Base-by-base conservation (phyloP, 2,113 vertebrate genomes). In the Cinclus mexicanus region DNA sequence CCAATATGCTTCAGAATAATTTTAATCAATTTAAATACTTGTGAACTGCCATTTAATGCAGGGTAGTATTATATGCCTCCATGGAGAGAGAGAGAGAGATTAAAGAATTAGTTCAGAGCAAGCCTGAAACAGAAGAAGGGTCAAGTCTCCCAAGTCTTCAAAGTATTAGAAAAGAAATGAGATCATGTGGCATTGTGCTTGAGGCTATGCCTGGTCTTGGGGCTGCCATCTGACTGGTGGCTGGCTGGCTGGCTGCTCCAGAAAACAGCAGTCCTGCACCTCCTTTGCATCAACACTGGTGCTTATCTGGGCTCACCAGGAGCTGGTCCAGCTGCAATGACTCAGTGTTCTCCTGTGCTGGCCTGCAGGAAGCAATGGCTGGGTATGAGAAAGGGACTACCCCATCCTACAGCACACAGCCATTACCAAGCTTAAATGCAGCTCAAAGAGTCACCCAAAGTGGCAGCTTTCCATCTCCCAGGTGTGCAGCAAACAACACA, bases 221-320 rank as follows among this genome's bases (percentile, higher is more conserved):
- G 46, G 75, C 46, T 92, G 82, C 52, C 86, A 83, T 74, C 69
- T 81, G 83, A 67, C 71, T 44, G 57, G 22, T 75, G 77, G 18
- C 31, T 95, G 91, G 9, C 47, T 91, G 93, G 2, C 57, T 93
- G 88, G 1, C 81, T 93, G 83, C n/a, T 93, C 71, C 72, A 81
- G 76, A 94, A 95, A 81, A 52, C 76, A 87, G n/a, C 49, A 96
- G 49, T 63, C 56, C 60, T 75, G 2, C 10, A 1, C 31, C 64
- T 94, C 44, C 70, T 94, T 88, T 93, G 78, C 82, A 87, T 93
- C 49, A 75, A 44, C 70, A 57, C 31, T 78, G 76, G 52, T 78
- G 56, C 72, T 94, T 94, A 64, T 89, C 86, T 94, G 64, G 72
- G 77, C 64, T 74, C 19, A 5, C 39, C 35, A 24, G 28, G 71